Base-by-base conservation (phyloP, 2,797 vertebrate genomes). In the Brotogeris chrysoptera region DNA sequence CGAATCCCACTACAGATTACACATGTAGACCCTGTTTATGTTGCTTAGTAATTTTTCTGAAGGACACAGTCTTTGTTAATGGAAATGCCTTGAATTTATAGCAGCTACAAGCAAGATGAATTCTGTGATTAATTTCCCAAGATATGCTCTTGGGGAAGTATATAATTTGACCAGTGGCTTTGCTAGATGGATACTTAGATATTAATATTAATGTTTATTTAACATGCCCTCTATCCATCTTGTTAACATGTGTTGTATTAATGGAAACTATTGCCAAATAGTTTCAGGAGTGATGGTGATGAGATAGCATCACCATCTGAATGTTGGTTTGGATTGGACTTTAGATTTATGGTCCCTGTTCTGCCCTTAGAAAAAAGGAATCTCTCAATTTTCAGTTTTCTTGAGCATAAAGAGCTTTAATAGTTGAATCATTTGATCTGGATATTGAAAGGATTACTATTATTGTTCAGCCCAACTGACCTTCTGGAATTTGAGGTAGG, bases 211-310 rank as follows among this genome's bases (percentile, higher is more conserved):
- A 36, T 89, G 38, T 94, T 93, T 95, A 65, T 85, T 92, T 96
- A 89, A 87, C 65, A 19, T 66, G 21, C 3, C 82, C 30, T 89
- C 78, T 60, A 82, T 90, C 68, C 78, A 80, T 96, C 86, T 93
- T 90, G 68, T 95, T 95, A 82, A 94, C 88, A 82, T 95, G 83
- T 96, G 94, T 88, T 85, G n/a, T 81, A 85, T 43, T 94, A 88
- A 78, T 43, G 41, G 27, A 59, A 95, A 69, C 44, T 93, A 44
- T 85, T 87, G 88, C 91, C 90, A 80, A 95, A 95, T 90, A 90
- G 65, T 92, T 94, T 93, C 39, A 61, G 79, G 69, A 80, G 44
- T 73, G 82, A 88, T 70, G 86, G 61, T 74, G 90, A 87, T 78
- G 74, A 82, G 88, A 80, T 88, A 46, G 53, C 2, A 0, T 60